Percentiles rank a stretch among this genome's conserved stretches.
Conservation (phyloP, 2,113 vertebrate genomes). For the Callipepla californica region DNA sequence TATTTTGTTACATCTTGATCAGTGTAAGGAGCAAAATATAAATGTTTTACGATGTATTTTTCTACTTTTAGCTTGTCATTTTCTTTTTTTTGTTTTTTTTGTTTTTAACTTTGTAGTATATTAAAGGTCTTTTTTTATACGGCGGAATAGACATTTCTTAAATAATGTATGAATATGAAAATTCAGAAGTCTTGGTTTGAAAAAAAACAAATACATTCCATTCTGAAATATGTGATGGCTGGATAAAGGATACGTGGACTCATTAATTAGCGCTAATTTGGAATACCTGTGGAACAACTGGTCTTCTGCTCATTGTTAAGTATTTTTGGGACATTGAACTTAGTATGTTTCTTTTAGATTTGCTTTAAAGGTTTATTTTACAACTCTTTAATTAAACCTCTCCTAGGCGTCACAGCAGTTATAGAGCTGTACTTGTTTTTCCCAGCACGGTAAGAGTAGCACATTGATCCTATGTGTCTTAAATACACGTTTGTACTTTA, state of each 20-base stretch:
- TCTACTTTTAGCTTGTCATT: constrained; percentile 76
- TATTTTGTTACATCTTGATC: constrained; percentile 54
- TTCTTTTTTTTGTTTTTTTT: constrained; percentile 61
- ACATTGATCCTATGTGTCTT: background rate
- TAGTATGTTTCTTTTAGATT: constrained; percentile 62
- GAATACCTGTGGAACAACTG: constrained; percentile 63
- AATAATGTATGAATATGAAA: constrained; percentile 31
- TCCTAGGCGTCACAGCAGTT: constrained; percentile 41
- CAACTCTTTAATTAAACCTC: constrained; percentile 45
- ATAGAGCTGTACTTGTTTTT: constrained; percentile 41
- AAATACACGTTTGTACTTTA: constrained; percentile 56
- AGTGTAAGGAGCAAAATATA: constrained; percentile 66
- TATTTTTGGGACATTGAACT: constrained; percentile 52
- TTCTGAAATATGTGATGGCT: constrained; percentile 17
- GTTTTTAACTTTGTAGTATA: constrained; percentile 72
- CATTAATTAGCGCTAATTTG: background rate
- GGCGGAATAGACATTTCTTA: constrained; percentile 75
- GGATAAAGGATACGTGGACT: background rate
- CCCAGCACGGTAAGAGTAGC: constrained; percentile 31
- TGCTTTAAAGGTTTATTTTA: constrained; percentile 59
- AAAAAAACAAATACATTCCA: constrained; percentile 1
- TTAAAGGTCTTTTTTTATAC: constrained; percentile 76
- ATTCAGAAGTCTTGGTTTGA: constrained; percentile 36
- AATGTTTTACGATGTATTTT: constrained; percentile 74
- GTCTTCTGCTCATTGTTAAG: constrained; percentile 48